phyloP scores from a whole-genome alignment of 1,140 invertebrate species.

The Pygmarrhopalites habei region DNA sequence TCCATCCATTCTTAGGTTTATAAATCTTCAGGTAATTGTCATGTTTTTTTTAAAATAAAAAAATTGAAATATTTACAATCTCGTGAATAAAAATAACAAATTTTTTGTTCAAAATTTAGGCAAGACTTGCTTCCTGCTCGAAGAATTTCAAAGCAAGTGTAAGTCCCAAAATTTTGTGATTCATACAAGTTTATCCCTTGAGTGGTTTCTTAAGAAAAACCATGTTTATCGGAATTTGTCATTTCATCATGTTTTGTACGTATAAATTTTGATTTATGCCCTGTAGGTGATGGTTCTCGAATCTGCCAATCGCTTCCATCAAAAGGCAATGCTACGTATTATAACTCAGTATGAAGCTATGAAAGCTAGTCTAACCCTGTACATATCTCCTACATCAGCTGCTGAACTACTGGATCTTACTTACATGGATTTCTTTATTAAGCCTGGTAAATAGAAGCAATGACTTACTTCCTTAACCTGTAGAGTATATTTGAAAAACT shows the following conservation, averaged over 20 bases:
- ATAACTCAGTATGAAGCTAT: neutral
- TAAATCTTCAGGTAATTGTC: neutral
- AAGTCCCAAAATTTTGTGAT: no score
- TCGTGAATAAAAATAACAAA: no score
- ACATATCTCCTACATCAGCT: neutral
- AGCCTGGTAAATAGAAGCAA: neutral
- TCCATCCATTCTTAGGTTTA: neutral
- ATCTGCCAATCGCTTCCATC: neutral
- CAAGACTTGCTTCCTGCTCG: neutral
- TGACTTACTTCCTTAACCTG: no score
- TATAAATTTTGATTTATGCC: no score
- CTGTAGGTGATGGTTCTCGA: neutral
- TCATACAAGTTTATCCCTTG: no score
- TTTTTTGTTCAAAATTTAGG: no score
- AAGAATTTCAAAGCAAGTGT: neutral
- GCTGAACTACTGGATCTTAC: neutral
- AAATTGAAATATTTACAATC: no score
- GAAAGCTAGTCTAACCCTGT: no score
- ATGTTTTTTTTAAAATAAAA: no score
- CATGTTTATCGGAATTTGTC: no score
- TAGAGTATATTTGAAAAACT: neutral
- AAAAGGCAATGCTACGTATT: neutral
- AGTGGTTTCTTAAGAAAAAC: no score
- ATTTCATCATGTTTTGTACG: no score
- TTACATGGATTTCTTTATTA: neutral